Conservation (phyloP, 2,797 vertebrate species). For the Decapterus maruadsi region DNA sequence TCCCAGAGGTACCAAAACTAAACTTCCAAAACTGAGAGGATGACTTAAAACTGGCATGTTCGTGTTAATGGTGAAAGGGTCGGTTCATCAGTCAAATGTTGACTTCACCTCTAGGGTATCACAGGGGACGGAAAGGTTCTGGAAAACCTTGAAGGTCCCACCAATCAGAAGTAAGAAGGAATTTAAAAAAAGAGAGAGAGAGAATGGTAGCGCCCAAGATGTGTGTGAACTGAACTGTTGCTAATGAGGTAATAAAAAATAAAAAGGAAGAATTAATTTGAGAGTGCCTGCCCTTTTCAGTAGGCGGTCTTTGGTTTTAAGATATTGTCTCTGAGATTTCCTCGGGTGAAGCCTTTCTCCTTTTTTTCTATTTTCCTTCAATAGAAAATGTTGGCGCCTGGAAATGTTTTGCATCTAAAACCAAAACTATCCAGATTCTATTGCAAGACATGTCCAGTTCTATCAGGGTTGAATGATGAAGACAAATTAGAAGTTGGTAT, state of each 20-base stretch:
- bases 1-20: neutral
- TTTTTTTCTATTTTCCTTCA: neutral
- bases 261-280: neutral
- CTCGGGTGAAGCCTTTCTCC: neutral
- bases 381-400: no score
- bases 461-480: no score
- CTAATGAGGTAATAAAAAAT: constrained; percentile 34
- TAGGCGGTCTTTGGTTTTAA: neutral
- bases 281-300: neutral
- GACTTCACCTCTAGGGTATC: neutral
- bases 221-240: neutral
- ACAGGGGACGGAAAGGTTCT: neutral
- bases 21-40: neutral
- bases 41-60: neutral
- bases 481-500: no score
- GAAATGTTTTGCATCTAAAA: no score
- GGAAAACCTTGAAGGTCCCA: neutral
- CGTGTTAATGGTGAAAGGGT: neutral
- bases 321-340: neutral
- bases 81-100: neutral
- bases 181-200: neutral
- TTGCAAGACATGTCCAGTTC: neutral
- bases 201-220: neutral
- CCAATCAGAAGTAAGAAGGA: neutral
- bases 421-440: no score